Conservation (phyloP, 2,113 vertebrate genomes). For the Zootoca vivipara region DNA sequence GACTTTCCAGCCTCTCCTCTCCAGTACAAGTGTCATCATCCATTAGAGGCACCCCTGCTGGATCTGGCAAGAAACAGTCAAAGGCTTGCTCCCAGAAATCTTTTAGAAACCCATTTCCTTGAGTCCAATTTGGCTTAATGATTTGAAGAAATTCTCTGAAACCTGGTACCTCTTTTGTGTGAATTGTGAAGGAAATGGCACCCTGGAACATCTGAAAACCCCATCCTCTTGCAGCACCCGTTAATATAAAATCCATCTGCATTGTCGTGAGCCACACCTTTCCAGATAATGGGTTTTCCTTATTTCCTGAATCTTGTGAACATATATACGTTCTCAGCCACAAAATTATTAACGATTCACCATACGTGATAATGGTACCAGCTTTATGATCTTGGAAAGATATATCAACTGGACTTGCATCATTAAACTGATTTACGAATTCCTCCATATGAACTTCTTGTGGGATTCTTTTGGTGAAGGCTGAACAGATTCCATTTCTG, state of each 20-base stretch:
- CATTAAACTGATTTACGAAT: fast-evolving
- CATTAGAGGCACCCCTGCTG: not conserved
- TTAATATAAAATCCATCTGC: not conserved
- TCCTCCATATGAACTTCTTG: not conserved
- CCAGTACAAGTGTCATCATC: not conserved
- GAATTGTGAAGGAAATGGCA: not conserved
- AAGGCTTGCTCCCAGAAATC: not conserved
- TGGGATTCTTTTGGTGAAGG: not conserved
- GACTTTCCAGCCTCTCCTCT: not conserved
- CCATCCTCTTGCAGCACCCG: fast-evolving
- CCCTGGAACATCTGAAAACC: not conserved
- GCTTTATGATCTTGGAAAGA: not conserved
- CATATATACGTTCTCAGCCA: not conserved
- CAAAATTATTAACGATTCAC: not conserved
- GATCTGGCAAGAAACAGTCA: not conserved
- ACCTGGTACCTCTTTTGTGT: not conserved
- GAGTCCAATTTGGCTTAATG: not conserved
- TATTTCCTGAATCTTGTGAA: not conserved
- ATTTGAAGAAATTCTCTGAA: not conserved
- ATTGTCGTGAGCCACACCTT: not conserved
- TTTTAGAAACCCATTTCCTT: not conserved
- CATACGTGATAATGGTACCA: not conserved
- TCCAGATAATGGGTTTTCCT: not conserved
- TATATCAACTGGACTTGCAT: fast-evolving
- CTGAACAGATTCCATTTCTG: not conserved